These are phyloP conservation scores for Pangasius larnaudii DNA, from an alignment of 2,797 vertebrate genomes.

Conservation along the genomic window DNA sequence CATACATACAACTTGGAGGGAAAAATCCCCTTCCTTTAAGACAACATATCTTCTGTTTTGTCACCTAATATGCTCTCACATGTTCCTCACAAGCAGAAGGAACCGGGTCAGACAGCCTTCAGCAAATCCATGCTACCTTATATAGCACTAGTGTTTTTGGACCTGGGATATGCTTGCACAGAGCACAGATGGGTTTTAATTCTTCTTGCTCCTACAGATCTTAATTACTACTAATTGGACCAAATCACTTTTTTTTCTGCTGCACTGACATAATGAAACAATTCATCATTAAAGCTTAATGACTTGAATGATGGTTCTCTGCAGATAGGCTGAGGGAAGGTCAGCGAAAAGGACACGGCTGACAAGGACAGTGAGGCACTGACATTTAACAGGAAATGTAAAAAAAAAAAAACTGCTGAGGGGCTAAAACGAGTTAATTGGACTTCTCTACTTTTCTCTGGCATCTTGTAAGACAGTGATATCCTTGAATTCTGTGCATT, in stretches of 20 bases:
- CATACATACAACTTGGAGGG: neutral
- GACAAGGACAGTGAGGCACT: slow-evolving; percentile 62
- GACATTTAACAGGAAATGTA: slow-evolving; percentile 48
- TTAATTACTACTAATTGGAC: slow-evolving; percentile 81
- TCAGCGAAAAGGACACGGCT: slow-evolving; percentile 67
- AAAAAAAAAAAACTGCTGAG: slow-evolving; percentile 30
- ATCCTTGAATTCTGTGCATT: neutral
- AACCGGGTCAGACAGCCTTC: slow-evolving; percentile 55
- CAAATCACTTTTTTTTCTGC: slow-evolving; percentile 62
- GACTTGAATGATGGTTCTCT: slow-evolving; percentile 70
- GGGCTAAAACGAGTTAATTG: slow-evolving; percentile 41
- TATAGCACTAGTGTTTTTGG: slow-evolving; percentile 48
- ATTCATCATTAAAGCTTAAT: slow-evolving; percentile 82
- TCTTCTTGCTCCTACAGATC: slow-evolving; percentile 66
- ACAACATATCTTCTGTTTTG: neutral
- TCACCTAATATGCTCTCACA: slow-evolving; percentile 63
- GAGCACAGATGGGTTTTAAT: slow-evolving; percentile 66
- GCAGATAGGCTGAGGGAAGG: slow-evolving; percentile 67
- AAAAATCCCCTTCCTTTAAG: too few species aligned
- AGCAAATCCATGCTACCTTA: slow-evolving; percentile 50
- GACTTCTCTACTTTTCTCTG: slow-evolving; percentile 2
- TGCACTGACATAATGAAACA: slow-evolving; percentile 74
- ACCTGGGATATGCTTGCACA: slow-evolving; percentile 60
- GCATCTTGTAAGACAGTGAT: neutral
- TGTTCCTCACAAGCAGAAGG: slow-evolving; percentile 42